Percentiles rank a stretch among this genome's conserved stretches.
These are phyloP conservation scores for Chloropsis hardwickii DNA, from an alignment of 2,113 vertebrate genomes.

Conservation along the genomic window DNA sequence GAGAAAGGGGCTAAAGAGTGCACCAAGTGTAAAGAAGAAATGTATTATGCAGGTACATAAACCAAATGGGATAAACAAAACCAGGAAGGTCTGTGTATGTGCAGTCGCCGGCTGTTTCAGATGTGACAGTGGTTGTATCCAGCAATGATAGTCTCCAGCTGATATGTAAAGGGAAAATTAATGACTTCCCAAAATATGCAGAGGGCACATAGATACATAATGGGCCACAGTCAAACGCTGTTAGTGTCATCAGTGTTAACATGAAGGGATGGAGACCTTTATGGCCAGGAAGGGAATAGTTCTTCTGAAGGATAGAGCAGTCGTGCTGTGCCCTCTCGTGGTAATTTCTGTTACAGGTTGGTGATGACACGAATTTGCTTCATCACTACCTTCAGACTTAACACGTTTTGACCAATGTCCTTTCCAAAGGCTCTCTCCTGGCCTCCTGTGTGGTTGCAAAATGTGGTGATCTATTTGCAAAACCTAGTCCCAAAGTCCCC, in stretches of 20 bases:
- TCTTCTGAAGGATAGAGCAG: not conserved
- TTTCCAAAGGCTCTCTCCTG: not conserved
- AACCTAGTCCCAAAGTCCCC: not conserved
- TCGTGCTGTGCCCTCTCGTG: not conserved
- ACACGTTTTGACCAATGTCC: not conserved
- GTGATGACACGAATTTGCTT: accelerated
- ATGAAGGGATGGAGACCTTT: not conserved
- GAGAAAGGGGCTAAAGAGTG: slow-evolving; percentile 91
- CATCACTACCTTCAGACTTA: not conserved
- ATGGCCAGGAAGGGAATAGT: not conserved
- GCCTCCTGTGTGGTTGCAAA: not conserved
- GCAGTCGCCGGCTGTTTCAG: accelerated
- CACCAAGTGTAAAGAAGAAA: slow-evolving; percentile 78
- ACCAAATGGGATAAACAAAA: not conserved
- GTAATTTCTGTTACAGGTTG: not conserved
- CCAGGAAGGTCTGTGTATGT: not conserved
- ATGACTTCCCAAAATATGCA: not conserved
- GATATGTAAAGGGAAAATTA: not conserved
- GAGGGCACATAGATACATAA: not conserved
- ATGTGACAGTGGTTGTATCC: not conserved
- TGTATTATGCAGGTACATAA: slow-evolving; percentile 84
- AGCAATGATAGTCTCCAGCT: not conserved
- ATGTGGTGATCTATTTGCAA: not conserved
- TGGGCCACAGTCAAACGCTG: not conserved
- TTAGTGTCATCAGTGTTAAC: not conserved